Base-by-base conservation (phyloP, 2,797 vertebrate species). In the Pterois miles region DNA sequence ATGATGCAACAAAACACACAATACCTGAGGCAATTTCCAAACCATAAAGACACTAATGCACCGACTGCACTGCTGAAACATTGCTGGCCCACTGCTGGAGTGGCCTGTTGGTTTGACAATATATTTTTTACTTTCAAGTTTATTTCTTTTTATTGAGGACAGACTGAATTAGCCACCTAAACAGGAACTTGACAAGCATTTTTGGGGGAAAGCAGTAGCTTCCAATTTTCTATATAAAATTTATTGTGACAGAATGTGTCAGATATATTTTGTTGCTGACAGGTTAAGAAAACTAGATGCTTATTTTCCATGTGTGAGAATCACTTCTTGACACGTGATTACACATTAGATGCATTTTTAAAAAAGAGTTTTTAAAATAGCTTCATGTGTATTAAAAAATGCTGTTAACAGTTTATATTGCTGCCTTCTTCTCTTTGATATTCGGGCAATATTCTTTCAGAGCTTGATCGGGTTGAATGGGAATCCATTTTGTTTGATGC, bases 1-100 rank as follows among this genome's bases (percentile, higher is more conserved):
- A 76, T 71, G 81, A 88, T 59, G 76, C 82, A 86, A 84, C 58
- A 76, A 83, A 87, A 84, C 65, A 81, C 52, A 78, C 65, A 83
- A 57, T 65, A 89, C 68, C 74, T 48, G 65, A 82, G 74, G 85
- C 74, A 81, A 58, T 84, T 77, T 85, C 20, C 20, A 78, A 77
- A 46, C 50, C 34, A 48, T 74, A 63, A 77, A 84, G 76, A 72
- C 22, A 63, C 66, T 54, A 36, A 78, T 84, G 68, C 66, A 64
- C 65, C 69, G 56, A 22, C 78, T 72, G 18, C n/a, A 50, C 46
- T n/a, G 70, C 50, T 67, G 25, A 56, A 71, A 65, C 36, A 57
- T 20, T 48, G 53, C 38, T 62, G 50, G 71, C 65, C 52, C 66
- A 33, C 54, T 80, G 71, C 58, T 75, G 33, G 48, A 50, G 34